Conservation (phyloP, 2,797 vertebrate species). For the Melanotaenia maccullochi region DNA sequence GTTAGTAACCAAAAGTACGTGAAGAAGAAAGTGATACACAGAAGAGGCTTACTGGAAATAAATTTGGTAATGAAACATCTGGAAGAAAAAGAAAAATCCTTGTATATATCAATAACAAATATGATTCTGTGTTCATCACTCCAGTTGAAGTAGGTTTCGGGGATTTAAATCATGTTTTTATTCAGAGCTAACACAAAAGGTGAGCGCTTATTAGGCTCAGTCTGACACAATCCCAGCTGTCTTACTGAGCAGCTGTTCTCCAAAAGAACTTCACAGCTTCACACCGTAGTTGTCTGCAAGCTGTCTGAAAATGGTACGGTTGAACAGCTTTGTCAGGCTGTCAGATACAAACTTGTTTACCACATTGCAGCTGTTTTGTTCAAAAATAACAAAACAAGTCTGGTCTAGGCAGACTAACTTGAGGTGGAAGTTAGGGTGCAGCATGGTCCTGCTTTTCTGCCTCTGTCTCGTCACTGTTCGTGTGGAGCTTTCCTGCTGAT, state of each 20-base stretch:
- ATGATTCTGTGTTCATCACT: slow-evolving; percentile 4
- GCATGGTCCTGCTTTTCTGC: background rate
- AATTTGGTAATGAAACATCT: background rate
- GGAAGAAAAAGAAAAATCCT: slow-evolving; percentile 1
- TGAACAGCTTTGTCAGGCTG: background rate
- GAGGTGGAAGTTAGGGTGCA: too few species aligned
- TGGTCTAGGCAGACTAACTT: background rate
- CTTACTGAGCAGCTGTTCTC: slow-evolving; percentile 5
- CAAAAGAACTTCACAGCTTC: slow-evolving; percentile 7
- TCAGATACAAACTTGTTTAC: background rate
- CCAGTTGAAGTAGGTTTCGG: slow-evolving; percentile 20
- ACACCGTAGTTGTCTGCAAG: slow-evolving; percentile 5
- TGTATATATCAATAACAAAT: background rate
- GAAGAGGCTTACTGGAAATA: slow-evolving; percentile 13
- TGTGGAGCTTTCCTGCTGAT: slow-evolving; percentile 58
- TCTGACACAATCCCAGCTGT: slow-evolving; percentile 30
- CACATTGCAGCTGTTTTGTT: background rate
- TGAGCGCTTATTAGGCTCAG: slow-evolving; percentile 22
- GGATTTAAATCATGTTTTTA: slow-evolving; percentile 42
- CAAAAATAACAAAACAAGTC: background rate
- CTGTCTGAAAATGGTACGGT: slow-evolving; percentile 1
- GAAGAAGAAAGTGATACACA: background rate
- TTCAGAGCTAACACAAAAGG: slow-evolving; percentile 27
- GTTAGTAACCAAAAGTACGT: slow-evolving; percentile 6
- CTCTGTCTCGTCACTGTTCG: slow-evolving; percentile 19